Base-by-base conservation (phyloP, 2,113 vertebrate genomes). In the Callorhinus ursinus region DNA sequence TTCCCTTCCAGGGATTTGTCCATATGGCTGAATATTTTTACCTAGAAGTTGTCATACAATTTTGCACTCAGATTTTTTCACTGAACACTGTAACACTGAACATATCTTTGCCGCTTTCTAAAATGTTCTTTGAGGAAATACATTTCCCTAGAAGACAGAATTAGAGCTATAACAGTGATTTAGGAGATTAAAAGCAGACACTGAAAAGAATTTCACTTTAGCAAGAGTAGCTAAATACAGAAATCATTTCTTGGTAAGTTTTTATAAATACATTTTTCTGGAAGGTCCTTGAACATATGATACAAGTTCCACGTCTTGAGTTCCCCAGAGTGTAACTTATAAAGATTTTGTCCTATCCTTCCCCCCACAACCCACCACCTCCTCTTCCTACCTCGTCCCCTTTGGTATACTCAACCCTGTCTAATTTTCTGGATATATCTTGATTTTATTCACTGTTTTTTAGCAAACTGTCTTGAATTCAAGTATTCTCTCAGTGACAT, bases 1-100 rank as follows among this genome's bases (percentile, higher is more conserved):
- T 36, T 98, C 88, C 51, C 84, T 98, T 96, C 92, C 61, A 97
- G 92, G 93, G 96, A 97, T 92, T 96, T 97, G 85, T 90, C 97
- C 98, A 97, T 97, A 98, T 97, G 98, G 96, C 39, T 97, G 96
- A 96, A 84, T 96, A 97, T 96, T 98, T 98, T 97, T 98, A 95
- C 97, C 94, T 98, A 97, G 92, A 98, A 97, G 90, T 96, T 97
- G 92, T 93, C 95, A 96, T 95, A 93, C 88, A 92, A 79, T 93
- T 94, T 98, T 98, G 42, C 87, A 95, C 83, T 95, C 94, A 90
- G 80, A 89, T 39, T 95, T 97, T 94, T 95, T 89, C 76, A 94
- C 63, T 88, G 93, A 97, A 93, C 36, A 51, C 86, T 94, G 72
- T 97, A 97, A 95, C 46, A 95, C 72, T 0, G 71, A 97, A 93